Base-by-base conservation (phyloP, 2,888 invertebrate genomes). In the Coelopa pilipes region DNA sequence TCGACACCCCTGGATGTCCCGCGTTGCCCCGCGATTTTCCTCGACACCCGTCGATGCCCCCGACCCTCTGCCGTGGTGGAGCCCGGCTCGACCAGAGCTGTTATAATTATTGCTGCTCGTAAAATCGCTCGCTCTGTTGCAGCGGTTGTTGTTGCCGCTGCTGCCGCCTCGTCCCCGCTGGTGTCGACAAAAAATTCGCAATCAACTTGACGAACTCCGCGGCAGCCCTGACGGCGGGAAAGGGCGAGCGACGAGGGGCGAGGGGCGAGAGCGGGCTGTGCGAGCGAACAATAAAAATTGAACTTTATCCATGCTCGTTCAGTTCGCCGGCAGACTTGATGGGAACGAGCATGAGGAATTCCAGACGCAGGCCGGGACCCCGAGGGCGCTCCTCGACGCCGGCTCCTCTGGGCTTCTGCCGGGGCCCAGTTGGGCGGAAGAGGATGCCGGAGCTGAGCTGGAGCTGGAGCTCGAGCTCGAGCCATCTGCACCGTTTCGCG, bases 91-190 rank as follows among this genome's bases (percentile, higher is more conserved):
- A n/a, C n/a, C n/a, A 53, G 71, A 63, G 63, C 46, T 71, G 71
- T 65, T 71, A 71, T 71, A 71, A 71, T 71, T 71, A 65, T 65
- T 71, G 71, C 63, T 65, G 65, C 55, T 71, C 71, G 65, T 71
- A 71, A 71, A 71, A 57, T 5, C 19, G 13, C 17, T 63, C 46
- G n/a, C 15, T 71, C 46, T 65, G 49, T 70, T 21, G 15, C n/a
- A n/a, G n/a, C n/a, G n/a, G n/a, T n/a, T n/a, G n/a, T n/a, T n/a
- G n/a, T n/a, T n/a, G n/a, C n/a, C n/a, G n/a, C 13, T 68, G 57
- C 57, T 57, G 9, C 34, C 7, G 34, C 34, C 2, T 34, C 34
- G 34, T 2, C 7, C 7, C 34, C 2, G 34, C 7, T 59, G 1
- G 21, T 45, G 0, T 68, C 15, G 17, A 12, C 10, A 53, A 45